Percentiles rank a stretch among this genome's conserved stretches.
These are phyloP conservation scores for Dolomedes plantarius DNA, from an alignment of 2,888 invertebrate species.

Conservation along the genomic window DNA sequence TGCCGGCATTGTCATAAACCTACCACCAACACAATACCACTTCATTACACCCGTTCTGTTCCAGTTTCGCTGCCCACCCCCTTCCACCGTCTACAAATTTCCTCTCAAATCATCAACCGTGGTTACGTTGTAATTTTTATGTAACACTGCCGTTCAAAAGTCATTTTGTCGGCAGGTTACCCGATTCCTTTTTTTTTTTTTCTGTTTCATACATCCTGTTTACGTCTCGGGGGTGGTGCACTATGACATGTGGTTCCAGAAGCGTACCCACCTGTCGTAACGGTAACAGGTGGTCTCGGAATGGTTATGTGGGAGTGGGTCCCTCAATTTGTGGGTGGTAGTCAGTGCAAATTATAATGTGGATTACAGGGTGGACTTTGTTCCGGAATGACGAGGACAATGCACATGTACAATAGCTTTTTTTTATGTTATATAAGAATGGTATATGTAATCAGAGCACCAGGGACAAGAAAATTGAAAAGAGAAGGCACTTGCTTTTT, in stretches of 20 bases:
- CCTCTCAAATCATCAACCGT: neutral
- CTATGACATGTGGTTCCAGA: slow-evolving; percentile 48
- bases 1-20: slow-evolving; percentile 16
- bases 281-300: slow-evolving; percentile 47
- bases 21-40: slow-evolving; percentile 42
- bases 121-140: slow-evolving; percentile 48
- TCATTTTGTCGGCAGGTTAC: slow-evolving; percentile 30
- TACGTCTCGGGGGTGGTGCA: slow-evolving; percentile 54
- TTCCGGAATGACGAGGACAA: slow-evolving; percentile 4
- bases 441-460: too few relatives aligned
- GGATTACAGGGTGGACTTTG: neutral
- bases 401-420: neutral
- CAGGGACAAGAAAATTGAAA: too few relatives aligned
- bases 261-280: slow-evolving; percentile 44
- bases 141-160: slow-evolving; percentile 23
- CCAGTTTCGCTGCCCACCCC: neutral
- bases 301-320: slow-evolving; percentile 26
- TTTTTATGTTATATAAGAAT: neutral
- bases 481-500: too few relatives aligned
- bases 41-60: slow-evolving; percentile 61
- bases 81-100: slow-evolving; percentile 1
- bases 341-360: slow-evolving; percentile 46
- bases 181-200: neutral
- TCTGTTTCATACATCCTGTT: slow-evolving; percentile 51
- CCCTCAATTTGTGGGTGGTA: slow-evolving; percentile 52